These are phyloP conservation scores for Ageneiosus marmoratus DNA, from an alignment of 2,113 vertebrate species.

Conservation along the genomic window DNA sequence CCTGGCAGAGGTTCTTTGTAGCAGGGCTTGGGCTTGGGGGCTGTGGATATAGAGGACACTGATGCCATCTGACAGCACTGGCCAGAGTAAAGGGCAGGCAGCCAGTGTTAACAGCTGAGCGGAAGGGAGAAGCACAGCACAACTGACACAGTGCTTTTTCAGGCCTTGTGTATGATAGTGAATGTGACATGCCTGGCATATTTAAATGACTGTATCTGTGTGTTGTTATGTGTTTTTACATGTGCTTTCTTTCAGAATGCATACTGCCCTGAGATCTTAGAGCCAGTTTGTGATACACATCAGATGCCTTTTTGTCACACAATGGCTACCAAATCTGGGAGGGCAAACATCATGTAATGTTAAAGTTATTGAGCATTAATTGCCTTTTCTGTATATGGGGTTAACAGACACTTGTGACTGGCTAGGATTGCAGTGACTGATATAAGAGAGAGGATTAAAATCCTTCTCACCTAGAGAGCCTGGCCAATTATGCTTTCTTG, in stretches of 20 bases:
- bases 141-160: conserved; percentile 15
- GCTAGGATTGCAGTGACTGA: conserved; percentile 1
- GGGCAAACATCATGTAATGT: neutral
- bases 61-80: conserved; percentile 57
- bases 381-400: neutral
- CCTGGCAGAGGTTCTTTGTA: conserved; percentile 51
- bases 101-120: conserved; percentile 55
- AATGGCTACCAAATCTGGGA: too few species aligned
- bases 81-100: conserved; percentile 50
- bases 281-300: neutral
- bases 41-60: conserved; percentile 41
- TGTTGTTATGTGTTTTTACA: conserved; percentile 7
- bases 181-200: neutral
- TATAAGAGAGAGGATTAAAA: conserved; percentile 6
- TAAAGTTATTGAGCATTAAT: neutral
- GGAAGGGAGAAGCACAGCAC: conserved; percentile 37
- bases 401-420: neutral
- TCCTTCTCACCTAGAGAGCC: neutral
- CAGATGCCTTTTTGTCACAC: neutral
- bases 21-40: conserved; percentile 26
- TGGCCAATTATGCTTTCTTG: neutral
- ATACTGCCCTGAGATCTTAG: neutral
- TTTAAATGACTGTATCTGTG: neutral
- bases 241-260: conserved; percentile 18
- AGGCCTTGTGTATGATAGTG: neutral